Evolutionary conservation across 2,888 invertebrate genomes (phyloP), one percentile per base, ranked within the genome.

Genomic region (Liodrosophila aerea): DNA sequence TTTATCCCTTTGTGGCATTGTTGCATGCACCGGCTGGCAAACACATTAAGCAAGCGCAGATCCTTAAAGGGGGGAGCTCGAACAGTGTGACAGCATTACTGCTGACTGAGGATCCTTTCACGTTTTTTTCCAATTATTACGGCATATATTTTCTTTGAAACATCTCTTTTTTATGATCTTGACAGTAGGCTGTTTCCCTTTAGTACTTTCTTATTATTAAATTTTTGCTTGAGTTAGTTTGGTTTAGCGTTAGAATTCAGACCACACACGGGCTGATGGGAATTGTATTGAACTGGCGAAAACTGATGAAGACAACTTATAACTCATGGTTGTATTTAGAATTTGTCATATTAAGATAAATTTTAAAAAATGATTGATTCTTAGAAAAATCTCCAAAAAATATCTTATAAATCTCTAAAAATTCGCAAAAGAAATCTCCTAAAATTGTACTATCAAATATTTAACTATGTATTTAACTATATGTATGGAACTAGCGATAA

Each of bases 11-110:
- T 73, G 49, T 47, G 47, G 49, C 71, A 66, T 83, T 85, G 81
- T 84, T 83, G 80, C 80, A 73, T 82, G 74, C 82, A 82, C 85
- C 81, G 85, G 72, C 82, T 85, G 81, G 80, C 83, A 73, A 76
- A 76, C 85, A 83, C 85, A 85, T 85, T 82, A 78, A 64, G 68
- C 70, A 72, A 56, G 62, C 57, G 58, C 51, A 51, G 45, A 53
- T 60, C 27, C 11, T 13, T 8, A 22, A 40, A 9, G 1, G 16
- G 9, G 40, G 40, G 27, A 12, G 22, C 11, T n/a, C 11, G 8
- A 18, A 15, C 9, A 9, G 18, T 40, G 67, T 73, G 59, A 53
- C 73, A 64, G 58, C 63, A 15, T 64, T 58, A n/a, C n/a, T n/a
- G n/a, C n/a, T n/a, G n/a, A n/a, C n/a, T n/a, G n/a, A n/a, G 31